Percentiles rank a stretch among this genome's conserved stretches.
Evolutionary conservation across 1,140 invertebrate genomes (phyloP).

Genomic region (Apis dorsata): DNA sequence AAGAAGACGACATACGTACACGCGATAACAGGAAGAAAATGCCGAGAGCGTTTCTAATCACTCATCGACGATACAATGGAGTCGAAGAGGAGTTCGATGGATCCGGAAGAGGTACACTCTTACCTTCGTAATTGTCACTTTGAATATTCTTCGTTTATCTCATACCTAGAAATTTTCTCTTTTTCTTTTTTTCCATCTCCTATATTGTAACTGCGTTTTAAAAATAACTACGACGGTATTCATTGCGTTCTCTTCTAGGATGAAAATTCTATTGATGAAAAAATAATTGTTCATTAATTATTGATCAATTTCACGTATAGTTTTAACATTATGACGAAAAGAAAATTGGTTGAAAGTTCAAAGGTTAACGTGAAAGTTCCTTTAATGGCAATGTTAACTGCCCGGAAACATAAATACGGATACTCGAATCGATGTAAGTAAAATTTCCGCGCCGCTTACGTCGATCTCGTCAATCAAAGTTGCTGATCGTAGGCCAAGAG

Average conservation of each 20-base stretch:
- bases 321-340: no score
- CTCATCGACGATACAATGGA: constrained; percentile 81
- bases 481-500: constrained; percentile 14
- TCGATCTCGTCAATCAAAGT: constrained; percentile 24
- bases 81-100: constrained; percentile 75
- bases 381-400: not conserved
- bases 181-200: not conserved
- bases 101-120: constrained; percentile 72
- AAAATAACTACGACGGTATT: not conserved
- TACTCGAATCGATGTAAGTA: not conserved
- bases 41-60: constrained; percentile 82
- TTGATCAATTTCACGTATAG: not conserved
- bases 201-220: not conserved
- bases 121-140: constrained; percentile 4
- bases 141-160: not conserved
- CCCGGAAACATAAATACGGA: not conserved
- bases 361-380: not conserved
- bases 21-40: constrained; percentile 67
- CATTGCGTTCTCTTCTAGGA: not conserved
- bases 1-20: not conserved
- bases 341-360: not conserved
- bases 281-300: not conserved
- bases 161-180: constrained; percentile 9
- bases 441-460: constrained; percentile 26
- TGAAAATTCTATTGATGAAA: no score